Percentiles rank a stretch among this genome's conserved stretches.
These are phyloP conservation scores for Dione juno DNA, from an alignment of 2,888 invertebrate genomes.

Conservation along the genomic window DNA sequence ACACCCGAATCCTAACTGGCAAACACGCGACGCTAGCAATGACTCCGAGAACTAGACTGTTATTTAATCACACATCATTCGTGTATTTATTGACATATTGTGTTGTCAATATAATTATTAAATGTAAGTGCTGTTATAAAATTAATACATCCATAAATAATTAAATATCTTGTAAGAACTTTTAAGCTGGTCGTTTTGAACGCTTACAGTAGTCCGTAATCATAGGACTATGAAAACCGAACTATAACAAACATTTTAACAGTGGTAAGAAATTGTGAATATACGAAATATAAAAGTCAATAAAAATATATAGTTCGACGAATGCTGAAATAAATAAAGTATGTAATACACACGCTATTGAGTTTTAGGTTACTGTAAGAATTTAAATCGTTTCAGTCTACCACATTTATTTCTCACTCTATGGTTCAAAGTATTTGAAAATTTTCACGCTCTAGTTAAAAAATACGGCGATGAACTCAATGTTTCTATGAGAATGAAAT, in stretches of 20 bases:
- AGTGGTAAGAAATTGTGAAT: constrained; percentile 13
- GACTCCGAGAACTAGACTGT: constrained; percentile 62
- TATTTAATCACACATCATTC: constrained; percentile 31
- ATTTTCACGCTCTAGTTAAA: not conserved
- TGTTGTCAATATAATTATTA: not conserved
- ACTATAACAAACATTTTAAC: too few species aligned
- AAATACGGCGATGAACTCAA: not conserved
- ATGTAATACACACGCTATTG: not conserved
- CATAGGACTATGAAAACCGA: not conserved
- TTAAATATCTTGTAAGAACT: too few species aligned
- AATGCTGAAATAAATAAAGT: not conserved
- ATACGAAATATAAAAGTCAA: not conserved
- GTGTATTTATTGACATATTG: constrained; percentile 10
- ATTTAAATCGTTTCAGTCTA: not conserved
- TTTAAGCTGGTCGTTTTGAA: not conserved
- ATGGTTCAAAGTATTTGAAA: not conserved
- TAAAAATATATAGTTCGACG: not conserved
- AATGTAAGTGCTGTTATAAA: not conserved
- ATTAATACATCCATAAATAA: too few species aligned
- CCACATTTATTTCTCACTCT: not conserved
- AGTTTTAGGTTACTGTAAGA: constrained; percentile 8
- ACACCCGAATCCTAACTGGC: constrained; percentile 81
- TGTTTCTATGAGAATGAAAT: not conserved
- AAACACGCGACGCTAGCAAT: constrained; percentile 69
- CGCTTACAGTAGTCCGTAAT: not conserved